phyloP scores from a whole-genome alignment of 2,113 vertebrate species.

The Oreochromis niloticus region DNA sequence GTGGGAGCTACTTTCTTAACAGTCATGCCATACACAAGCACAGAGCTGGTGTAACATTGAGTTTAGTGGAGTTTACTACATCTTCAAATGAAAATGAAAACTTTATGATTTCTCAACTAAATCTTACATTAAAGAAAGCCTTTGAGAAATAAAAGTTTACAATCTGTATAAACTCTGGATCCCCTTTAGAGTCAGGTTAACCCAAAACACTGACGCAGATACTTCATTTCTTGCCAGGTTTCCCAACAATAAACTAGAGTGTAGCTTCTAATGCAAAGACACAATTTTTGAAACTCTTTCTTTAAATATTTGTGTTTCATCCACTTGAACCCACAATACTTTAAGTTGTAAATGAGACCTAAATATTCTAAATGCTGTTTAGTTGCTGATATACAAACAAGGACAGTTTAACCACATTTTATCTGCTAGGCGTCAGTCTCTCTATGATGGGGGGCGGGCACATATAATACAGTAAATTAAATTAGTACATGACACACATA shows the following conservation, averaged over 20 bases:
- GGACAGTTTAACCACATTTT: background rate
- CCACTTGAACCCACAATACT: background rate
- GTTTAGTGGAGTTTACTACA: background rate
- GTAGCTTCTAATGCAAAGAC: background rate
- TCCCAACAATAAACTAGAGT: background rate
- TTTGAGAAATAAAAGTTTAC: background rate
- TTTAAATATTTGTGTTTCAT: background rate
- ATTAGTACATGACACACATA: background rate
- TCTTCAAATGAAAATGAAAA: background rate
- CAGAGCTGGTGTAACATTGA: background rate
- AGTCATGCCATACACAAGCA: background rate
- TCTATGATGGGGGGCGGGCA: accelerated
- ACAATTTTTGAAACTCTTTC: background rate
- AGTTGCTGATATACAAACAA: background rate
- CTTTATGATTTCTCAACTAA: background rate
- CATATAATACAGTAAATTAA: background rate
- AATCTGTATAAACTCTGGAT: background rate
- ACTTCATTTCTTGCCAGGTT: background rate
- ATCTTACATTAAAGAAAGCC: background rate
- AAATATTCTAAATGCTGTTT: background rate
- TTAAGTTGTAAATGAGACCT: background rate
- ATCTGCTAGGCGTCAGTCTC: background rate
- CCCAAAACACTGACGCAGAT: background rate
- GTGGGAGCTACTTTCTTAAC: background rate
- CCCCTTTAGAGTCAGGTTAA: background rate